Evolutionary conservation across 2,888 invertebrate species (phyloP).

Genomic region (Pandemis cinnamomeana): DNA sequence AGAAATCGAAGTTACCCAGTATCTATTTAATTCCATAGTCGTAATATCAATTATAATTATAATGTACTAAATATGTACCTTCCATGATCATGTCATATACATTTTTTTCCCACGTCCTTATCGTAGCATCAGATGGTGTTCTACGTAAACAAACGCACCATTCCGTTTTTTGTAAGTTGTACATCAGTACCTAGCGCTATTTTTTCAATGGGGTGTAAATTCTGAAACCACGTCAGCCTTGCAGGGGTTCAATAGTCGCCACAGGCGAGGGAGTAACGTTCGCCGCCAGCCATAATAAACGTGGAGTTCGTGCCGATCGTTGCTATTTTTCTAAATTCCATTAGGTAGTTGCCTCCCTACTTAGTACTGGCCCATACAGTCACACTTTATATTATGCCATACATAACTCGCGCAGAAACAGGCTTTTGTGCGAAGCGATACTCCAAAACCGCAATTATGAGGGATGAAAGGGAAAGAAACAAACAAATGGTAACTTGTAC

Average conservation of each 20-base stretch:
- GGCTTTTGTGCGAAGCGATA: neutral
- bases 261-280: slow-evolving; percentile 26
- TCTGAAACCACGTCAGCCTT: slow-evolving; percentile 2
- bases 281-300: slow-evolving; percentile 22
- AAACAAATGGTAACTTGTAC: neutral
- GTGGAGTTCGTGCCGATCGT: neutral
- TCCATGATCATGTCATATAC: too few species aligned
- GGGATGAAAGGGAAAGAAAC: neutral
- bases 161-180: too few species aligned
- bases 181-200: neutral
- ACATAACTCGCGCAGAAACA: neutral
- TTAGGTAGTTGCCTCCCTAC: slow-evolving; percentile 2
- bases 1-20: too few species aligned
- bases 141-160: too few species aligned
- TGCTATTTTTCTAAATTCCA: slow-evolving; percentile 22
- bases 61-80: too few species aligned
- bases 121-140: too few species aligned
- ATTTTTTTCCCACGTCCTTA: neutral
- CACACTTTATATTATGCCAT: neutral
- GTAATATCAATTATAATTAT: too few species aligned
- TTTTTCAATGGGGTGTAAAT: slow-evolving; percentile 25
- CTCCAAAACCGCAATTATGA: neutral
- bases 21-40: too few species aligned
- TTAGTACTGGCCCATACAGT: neutral
- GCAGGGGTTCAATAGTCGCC: slow-evolving; percentile 27